Conservation (phyloP, 1,140 invertebrate genomes). For the Thaumatotibia leucotreta region DNA sequence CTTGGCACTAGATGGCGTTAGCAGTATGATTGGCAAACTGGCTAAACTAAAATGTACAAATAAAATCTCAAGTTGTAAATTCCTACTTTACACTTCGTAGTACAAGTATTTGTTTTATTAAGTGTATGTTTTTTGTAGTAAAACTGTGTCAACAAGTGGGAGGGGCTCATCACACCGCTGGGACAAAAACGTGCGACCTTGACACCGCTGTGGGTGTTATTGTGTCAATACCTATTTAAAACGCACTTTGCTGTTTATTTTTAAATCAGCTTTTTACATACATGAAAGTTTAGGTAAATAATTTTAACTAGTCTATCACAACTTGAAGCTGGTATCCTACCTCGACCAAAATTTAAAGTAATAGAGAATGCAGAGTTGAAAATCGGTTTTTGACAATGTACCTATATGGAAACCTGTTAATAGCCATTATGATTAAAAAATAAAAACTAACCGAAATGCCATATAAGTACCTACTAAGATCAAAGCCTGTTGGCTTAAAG, state of each 20-base stretch:
- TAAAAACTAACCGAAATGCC: too few relatives aligned
- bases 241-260: slow-evolving; percentile 1
- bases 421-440: too few relatives aligned
- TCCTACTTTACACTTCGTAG: background rate
- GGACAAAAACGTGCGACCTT: slow-evolving; percentile 1
- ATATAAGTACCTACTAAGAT: too few relatives aligned
- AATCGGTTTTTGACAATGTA: too few relatives aligned
- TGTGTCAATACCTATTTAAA: slow-evolving; percentile 6
- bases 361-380: too few relatives aligned
- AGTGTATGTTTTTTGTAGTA: background rate
- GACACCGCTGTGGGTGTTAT: slow-evolving; percentile 10
- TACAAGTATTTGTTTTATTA: background rate
- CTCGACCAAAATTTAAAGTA: too few relatives aligned
- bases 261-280: too few relatives aligned
- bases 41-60: background rate
- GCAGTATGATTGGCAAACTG: background rate
- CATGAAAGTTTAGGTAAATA: too few relatives aligned
- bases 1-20: slow-evolving; percentile 8
- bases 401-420: too few relatives aligned
- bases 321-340: too few relatives aligned
- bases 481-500: too few relatives aligned
- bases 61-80: background rate
- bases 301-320: background rate
- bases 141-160: background rate
- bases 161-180: background rate